These are phyloP conservation scores for Drosophila histrio DNA, from an alignment of 2,888 invertebrate genomes.

Conservation along the genomic window DNA sequence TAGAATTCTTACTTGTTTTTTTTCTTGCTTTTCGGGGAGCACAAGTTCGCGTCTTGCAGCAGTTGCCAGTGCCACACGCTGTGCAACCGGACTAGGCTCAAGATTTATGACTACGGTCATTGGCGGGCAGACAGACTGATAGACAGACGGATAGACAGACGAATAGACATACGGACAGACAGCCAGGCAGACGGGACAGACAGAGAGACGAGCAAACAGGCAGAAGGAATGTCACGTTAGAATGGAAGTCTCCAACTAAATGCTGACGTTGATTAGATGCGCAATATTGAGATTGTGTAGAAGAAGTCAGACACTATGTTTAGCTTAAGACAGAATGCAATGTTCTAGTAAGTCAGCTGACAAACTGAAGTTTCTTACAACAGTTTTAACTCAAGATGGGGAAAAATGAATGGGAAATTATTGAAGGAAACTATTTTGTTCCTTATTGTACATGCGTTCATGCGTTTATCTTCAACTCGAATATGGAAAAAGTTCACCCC, in stretches of 20 bases:
- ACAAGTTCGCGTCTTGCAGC: conserved; percentile 16
- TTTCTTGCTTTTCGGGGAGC: background rate
- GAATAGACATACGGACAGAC: background rate
- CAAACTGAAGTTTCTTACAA: background rate
- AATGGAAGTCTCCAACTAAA: background rate
- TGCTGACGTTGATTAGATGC: conserved; percentile 1
- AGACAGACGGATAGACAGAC: conserved; percentile 16
- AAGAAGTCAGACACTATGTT: background rate
- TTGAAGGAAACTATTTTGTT: no score
- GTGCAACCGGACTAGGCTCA: conserved; percentile 64
- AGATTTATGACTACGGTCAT: conserved; percentile 66
- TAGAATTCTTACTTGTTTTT: no score
- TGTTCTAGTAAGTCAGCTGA: background rate
- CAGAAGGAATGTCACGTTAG: conserved; percentile 4
- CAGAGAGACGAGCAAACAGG: conserved; percentile 13
- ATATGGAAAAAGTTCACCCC: no score
- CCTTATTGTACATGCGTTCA: no score
- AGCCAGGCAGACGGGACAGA: background rate
- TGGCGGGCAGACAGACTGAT: conserved; percentile 6
- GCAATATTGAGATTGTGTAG: background rate
- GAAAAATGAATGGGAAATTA: no score
- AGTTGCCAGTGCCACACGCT: conserved; percentile 50
- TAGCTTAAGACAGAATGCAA: background rate
- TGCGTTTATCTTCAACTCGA: no score
- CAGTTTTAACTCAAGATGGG: no score